These are phyloP conservation scores for Paedocypris micromegethes DNA, from an alignment of 2,797 vertebrate genomes.

Conservation along the genomic window DNA sequence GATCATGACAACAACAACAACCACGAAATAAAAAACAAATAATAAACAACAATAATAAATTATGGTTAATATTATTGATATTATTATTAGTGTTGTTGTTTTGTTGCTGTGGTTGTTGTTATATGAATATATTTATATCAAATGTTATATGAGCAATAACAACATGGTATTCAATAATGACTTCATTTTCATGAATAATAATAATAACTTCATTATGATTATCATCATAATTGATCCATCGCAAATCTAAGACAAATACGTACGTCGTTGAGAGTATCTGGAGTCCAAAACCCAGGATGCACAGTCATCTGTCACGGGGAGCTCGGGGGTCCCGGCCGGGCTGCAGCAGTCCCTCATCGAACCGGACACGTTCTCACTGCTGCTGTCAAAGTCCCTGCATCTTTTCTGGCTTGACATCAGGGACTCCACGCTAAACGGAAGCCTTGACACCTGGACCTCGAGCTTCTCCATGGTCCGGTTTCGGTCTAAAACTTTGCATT, in stretches of 20 bases:
- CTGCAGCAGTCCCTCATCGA: constrained; percentile 48
- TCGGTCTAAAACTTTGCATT: constrained; percentile 53
- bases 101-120: too few relatives aligned
- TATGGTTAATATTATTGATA: too few relatives aligned
- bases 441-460: constrained; percentile 42
- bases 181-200: too few relatives aligned
- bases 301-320: constrained; percentile 64
- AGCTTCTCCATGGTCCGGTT: constrained; percentile 46
- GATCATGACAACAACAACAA: too few relatives aligned
- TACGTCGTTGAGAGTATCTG: constrained; percentile 58
- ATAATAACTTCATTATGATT: too few relatives aligned
- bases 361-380: constrained; percentile 30
- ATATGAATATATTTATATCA: too few relatives aligned
- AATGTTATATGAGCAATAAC: too few relatives aligned
- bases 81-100: too few relatives aligned
- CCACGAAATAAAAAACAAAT: too few relatives aligned
- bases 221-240: too few relatives aligned
- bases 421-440: constrained; percentile 74
- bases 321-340: constrained; percentile 54
- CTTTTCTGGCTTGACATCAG: constrained; percentile 62
- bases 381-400: constrained; percentile 31
- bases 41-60: too few relatives aligned
- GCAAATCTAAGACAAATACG: constrained; percentile 35
- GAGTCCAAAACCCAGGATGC: constrained; percentile 54
- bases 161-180: too few relatives aligned